Evolutionary conservation across 2,113 vertebrate species (phyloP).

Genomic region (Sterna hirundo): DNA sequence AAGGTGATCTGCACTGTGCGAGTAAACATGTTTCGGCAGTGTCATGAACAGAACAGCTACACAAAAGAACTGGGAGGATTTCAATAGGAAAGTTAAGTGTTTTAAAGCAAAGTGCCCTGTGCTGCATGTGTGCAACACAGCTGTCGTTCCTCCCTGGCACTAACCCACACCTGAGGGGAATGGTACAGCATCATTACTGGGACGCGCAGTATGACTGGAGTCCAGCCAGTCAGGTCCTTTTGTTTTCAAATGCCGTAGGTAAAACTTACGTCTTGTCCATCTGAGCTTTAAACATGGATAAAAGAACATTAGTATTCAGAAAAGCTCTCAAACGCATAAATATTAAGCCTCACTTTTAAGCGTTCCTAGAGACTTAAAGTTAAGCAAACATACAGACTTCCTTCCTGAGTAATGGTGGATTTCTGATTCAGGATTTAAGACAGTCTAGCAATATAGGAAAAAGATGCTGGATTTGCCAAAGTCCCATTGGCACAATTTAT

Average conservation of each 20-base stretch:
- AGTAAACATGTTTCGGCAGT: constrained; percentile 7
- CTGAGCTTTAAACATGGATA: not conserved
- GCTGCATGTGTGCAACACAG: not conserved
- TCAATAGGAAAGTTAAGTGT: not conserved
- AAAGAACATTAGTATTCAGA: not conserved
- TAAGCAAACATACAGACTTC: constrained; percentile 17
- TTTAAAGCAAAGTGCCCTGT: not conserved
- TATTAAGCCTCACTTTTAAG: constrained; percentile 5
- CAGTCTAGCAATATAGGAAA: not conserved
- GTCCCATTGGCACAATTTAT: constrained; percentile 36
- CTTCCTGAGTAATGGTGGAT: not conserved
- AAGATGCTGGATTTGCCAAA: constrained; percentile 20
- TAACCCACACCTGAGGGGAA: not conserved
- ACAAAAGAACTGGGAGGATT: not conserved
- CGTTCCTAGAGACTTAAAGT: not conserved
- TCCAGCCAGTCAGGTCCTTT: not conserved
- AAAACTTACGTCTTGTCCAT: not conserved
- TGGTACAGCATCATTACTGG: not conserved
- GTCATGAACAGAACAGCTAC: not conserved
- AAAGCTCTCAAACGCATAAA: not conserved
- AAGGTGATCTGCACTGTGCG: not conserved
- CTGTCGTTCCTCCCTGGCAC: not conserved
- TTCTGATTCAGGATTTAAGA: constrained; percentile 33
- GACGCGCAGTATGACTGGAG: not conserved
- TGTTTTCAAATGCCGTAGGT: not conserved